Base-by-base conservation (phyloP, 2,888 invertebrate genomes). In the Agapostemon virescens region DNA sequence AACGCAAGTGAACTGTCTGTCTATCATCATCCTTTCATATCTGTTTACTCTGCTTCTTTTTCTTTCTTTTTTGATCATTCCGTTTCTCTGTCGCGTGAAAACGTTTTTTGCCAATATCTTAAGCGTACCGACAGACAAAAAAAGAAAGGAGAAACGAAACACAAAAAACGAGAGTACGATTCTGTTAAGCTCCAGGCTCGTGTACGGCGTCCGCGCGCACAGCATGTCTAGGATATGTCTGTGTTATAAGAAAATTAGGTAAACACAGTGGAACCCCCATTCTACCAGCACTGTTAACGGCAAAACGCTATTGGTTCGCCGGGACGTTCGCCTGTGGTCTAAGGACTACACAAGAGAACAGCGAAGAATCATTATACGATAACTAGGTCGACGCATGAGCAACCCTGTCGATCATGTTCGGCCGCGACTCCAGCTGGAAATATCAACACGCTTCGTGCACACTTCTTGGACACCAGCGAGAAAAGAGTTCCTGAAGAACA, bases 171-270 rank as follows among this genome's bases (percentile, higher is more conserved):
- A n/a, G 36, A 70, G 38, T 74, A 73, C 67, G 63, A 67, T 63
- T 66, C 69, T 61, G n/a, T 61, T 38, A 20, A 63, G 66, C n/a
- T 58, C 26, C 52, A 26, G 58, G 20, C 66, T 63, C 30, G 61
- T 61, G 61, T 77, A 82, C 83, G 85, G 36, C 79, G 79, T 79
- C n/a, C 63, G 69, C 79, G 75, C 75, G 69, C 55, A 77, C 67
- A 75, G 68, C 38, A 67, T n/a, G n/a, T 66, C 38, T 66, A 66
- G 11, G 58, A 49, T 23, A 36, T 55, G n/a, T 68, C 40, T 67
- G 30, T 78, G 30, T 77, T 58, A 70, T 36, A 38, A 55, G 61
- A 58, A 45, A 30, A n/a, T n/a, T n/a, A n/a, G n/a, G n/a, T 11
- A 36, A 5, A 36, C n/a, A 63, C 63, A 63, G 36, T 63, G n/a